Base-by-base conservation (phyloP, 2,888 invertebrate species). In the Pycnomerus fuliginosus region DNA sequence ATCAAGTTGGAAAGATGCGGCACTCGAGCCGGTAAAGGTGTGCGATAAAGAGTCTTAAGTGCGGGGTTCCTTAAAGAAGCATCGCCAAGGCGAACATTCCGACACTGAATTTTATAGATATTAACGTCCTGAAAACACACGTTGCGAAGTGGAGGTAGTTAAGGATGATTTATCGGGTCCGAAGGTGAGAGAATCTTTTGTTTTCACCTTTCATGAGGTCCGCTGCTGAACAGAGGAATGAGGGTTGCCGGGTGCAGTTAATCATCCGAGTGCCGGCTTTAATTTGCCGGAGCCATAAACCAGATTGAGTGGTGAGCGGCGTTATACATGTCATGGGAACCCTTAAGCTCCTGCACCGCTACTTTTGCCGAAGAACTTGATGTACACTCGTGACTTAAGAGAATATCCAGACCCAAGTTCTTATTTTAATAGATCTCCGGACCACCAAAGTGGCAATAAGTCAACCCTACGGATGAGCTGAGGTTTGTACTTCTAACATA, bases 311-410 rank as follows among this genome's bases (percentile, higher is more conserved):
- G 62, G 64, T 54, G 64, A 64, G 57, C 56, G 56, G 56, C 55
- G 64, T 64, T 68, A 66, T 65, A 62, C 60, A 65, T 61, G 61
- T 63, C 67, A 58, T 59, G 66, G 66, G 67, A 62, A 60, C 61
- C 51, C 48, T 52, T 56, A 35, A 30, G 35, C 34, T 27, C 12
- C 17, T 13, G 29, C 12, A 17, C 23, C 32, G 12, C 12, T 13
- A 28, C 12, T 28, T 13, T 11, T 13, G 20, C 33, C 27, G 30
- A 36, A 41, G 40, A 41, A 41, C 34, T 41, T 41, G 34, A 40
- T 28, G 41, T 22, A 32, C 41, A 34, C 29, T 34, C 32, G 41
- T 20, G 23, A 41, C 41, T 34, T 40, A 28, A 32, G 39, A 39
- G 39, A 39, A 39, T 39, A 24, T 39, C 39, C 27, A 31, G 20